Evolutionary conservation across 2,113 vertebrate species (phyloP).

Genomic region (Saccopteryx leptura): DNA sequence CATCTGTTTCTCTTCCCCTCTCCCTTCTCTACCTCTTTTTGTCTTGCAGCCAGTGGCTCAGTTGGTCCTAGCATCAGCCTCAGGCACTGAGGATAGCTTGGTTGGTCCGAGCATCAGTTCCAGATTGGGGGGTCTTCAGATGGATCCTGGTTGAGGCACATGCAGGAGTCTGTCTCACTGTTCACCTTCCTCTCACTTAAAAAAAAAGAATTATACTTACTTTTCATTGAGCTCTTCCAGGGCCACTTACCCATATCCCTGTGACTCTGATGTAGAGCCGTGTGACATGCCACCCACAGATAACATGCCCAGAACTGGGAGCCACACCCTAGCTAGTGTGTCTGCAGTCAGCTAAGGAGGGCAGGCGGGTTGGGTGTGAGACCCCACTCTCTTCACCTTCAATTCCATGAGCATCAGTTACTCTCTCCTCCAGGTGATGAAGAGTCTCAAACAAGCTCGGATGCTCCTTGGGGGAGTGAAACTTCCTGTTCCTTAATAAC

Average conservation of each 20-base stretch:
- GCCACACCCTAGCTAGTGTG: not conserved
- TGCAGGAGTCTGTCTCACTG: too few relatives aligned
- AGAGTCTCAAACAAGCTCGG: not conserved
- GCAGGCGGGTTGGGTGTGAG: not conserved
- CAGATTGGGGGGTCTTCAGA: too few relatives aligned
- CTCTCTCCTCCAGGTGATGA: conserved; percentile 52
- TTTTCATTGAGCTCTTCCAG: not conserved
- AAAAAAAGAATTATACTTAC: too few relatives aligned
- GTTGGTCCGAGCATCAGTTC: too few relatives aligned
- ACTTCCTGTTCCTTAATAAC: not conserved
- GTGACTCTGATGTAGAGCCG: not conserved
- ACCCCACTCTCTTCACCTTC: fast-evolving
- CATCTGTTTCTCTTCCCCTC: too few relatives aligned
- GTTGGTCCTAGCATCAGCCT: too few relatives aligned
- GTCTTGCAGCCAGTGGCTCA: too few relatives aligned
- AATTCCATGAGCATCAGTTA: not conserved
- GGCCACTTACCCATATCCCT: too few relatives aligned
- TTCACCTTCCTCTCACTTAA: too few relatives aligned
- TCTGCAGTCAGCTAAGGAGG: not conserved
- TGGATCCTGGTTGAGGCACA: too few relatives aligned
- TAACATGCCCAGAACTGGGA: not conserved
- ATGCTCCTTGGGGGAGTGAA: not conserved
- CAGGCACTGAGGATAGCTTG: too few relatives aligned
- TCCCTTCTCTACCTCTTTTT: too few relatives aligned
- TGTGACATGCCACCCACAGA: not conserved